Percentiles rank a stretch among this genome's conserved stretches.
phyloP scores from a whole-genome alignment of 2,888 invertebrate genomes.

The Tetrapedia diversipes region DNA sequence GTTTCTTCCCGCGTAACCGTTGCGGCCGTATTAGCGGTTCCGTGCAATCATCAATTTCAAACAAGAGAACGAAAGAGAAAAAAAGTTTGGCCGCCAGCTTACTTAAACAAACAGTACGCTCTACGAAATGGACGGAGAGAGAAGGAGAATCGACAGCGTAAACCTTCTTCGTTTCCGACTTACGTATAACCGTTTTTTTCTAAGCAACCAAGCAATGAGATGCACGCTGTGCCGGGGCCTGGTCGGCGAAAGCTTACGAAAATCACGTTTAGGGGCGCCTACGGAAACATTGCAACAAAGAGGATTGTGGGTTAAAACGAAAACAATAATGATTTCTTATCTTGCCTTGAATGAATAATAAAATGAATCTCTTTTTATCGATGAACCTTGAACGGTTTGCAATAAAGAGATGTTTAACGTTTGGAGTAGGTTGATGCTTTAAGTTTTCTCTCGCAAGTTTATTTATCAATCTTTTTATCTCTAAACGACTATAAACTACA shows the following conservation, averaged over 20 bases:
- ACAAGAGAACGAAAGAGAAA: conserved; percentile 58
- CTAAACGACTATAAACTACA: neutral
- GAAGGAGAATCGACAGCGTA: conserved; percentile 38
- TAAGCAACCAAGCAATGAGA: conserved; percentile 25
- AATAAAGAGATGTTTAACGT: neutral
- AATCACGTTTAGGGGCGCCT: neutral
- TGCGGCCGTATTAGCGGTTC: conserved; percentile 72
- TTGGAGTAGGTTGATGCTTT: neutral
- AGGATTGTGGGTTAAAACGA: neutral
- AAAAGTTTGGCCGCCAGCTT: conserved; percentile 70
- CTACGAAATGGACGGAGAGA: conserved; percentile 61
- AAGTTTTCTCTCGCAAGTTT: neutral
- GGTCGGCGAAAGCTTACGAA: conserved; percentile 18
- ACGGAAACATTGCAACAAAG: neutral
- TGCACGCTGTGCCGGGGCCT: conserved; percentile 2
- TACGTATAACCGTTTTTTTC: conserved; percentile 19
- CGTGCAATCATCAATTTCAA: conserved; percentile 70
- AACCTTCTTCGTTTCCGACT: conserved; percentile 45
- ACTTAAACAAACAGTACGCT: conserved; percentile 74
- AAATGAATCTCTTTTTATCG: neutral
- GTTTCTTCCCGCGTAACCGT: conserved; percentile 64
- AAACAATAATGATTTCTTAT: neutral
- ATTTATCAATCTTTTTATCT: neutral
- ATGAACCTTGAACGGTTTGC: neutral
- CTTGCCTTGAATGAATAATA: neutral